Percentiles rank a stretch among this genome's conserved stretches.
Conservation (phyloP, 2,888 invertebrate species). For the Stenodema calcarata region DNA sequence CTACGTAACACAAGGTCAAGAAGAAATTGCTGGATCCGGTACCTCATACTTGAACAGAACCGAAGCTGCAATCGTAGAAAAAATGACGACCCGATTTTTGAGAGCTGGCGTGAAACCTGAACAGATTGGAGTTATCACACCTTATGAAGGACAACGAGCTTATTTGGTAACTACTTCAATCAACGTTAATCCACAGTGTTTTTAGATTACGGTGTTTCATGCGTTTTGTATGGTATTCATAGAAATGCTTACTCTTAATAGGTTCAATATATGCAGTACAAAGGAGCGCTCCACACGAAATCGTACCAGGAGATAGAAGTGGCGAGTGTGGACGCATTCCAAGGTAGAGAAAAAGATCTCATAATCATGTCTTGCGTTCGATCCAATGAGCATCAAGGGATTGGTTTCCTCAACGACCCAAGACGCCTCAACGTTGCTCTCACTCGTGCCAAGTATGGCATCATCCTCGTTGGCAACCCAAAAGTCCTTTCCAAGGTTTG, state of each 20-base stretch:
- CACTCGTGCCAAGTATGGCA: constrained; percentile 95
- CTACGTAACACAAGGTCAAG: constrained; percentile 96
- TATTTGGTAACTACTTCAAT: constrained; percentile 71
- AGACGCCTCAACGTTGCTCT: constrained; percentile 96
- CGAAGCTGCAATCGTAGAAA: constrained; percentile 98
- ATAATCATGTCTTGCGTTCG: constrained; percentile 99
- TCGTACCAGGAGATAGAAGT: constrained; percentile 98
- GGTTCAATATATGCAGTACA: constrained; percentile 97
- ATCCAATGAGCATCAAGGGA: constrained; percentile 98
- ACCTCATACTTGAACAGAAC: constrained; percentile 98
- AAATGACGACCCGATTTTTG: constrained; percentile 92
- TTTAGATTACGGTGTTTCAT: neutral
- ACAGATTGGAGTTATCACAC: constrained; percentile 98
- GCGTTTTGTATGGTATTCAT: neutral
- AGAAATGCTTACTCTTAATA: constrained; percentile 47
- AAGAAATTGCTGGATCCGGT: constrained; percentile 98
- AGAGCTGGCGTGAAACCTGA: constrained; percentile 95
- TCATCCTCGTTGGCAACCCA: constrained; percentile 98
- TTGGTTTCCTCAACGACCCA: constrained; percentile 98
- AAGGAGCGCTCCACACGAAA: constrained; percentile 94
- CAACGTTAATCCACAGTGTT: neutral
- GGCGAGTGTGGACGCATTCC: constrained; percentile 99
- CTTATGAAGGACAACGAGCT: constrained; percentile 97
- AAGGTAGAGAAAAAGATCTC: constrained; percentile 96
- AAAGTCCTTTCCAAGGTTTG: constrained; percentile 90